These are phyloP conservation scores for Epiblema foenella DNA, from an alignment of 2,888 invertebrate species.

Conservation along the genomic window DNA sequence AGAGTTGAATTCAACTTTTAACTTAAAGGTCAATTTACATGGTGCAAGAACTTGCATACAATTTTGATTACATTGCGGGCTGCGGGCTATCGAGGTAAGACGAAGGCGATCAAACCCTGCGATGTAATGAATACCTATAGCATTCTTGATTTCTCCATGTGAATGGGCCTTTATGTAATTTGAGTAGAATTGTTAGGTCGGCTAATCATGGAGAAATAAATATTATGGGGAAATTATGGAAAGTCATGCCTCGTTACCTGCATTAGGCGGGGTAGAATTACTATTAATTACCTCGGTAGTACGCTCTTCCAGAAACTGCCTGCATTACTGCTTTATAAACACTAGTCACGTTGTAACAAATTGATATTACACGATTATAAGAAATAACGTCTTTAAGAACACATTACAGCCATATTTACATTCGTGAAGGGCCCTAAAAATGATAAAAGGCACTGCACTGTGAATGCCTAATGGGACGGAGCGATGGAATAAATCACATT, in stretches of 20 bases:
- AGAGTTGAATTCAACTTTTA: slow-evolving; percentile 23
- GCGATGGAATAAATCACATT: slow-evolving; percentile 49
- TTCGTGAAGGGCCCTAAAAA: slow-evolving; percentile 59
- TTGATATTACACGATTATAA: slow-evolving; percentile 77
- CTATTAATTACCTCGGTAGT: slow-evolving; percentile 43
- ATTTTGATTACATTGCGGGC: no score
- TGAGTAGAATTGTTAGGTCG: slow-evolving; percentile 24
- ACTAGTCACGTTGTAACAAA: slow-evolving; percentile 68
- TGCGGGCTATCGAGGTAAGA: no score
- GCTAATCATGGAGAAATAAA: slow-evolving; percentile 16
- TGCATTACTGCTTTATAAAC: slow-evolving; percentile 57
- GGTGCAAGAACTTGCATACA: no score
- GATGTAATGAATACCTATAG: no score
- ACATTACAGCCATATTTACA: slow-evolving; percentile 57
- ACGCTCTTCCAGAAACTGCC: slow-evolving; percentile 50
- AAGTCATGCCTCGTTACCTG: slow-evolving; percentile 8
- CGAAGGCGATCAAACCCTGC: no score
- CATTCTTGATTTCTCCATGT: no score
- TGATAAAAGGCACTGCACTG: slow-evolving; percentile 60
- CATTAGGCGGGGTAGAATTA: slow-evolving; percentile 16
- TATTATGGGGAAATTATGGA: slow-evolving; percentile 29
- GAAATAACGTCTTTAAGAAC: slow-evolving; percentile 71
- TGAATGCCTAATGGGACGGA: slow-evolving; percentile 58
- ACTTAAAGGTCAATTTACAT: no score
- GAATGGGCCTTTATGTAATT: no score